A percentile compares a stretch with the other conserved stretches of the same genome.
Conservation (phyloP, 2,888 invertebrate species). For the Cephus sareptanus region DNA sequence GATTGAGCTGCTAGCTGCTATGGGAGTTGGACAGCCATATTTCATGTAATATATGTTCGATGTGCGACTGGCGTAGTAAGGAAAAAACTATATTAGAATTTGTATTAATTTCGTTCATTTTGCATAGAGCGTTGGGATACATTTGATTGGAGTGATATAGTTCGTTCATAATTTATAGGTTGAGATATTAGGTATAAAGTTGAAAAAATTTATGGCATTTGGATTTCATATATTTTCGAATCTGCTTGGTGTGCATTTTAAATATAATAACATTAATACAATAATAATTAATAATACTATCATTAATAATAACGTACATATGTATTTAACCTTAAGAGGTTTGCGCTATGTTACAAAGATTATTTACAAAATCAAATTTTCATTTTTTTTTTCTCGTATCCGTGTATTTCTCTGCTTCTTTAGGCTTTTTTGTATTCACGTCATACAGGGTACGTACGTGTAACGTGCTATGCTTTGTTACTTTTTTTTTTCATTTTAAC, state of each 20-base stretch:
- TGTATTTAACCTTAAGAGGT: constrained; percentile 34
- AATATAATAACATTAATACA: constrained; percentile 53
- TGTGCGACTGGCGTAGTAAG: no score
- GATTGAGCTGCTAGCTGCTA: background rate
- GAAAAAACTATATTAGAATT: no score
- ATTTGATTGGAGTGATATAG: background rate
- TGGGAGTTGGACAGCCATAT: background rate
- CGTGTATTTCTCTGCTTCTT: background rate
- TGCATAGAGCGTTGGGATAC: background rate
- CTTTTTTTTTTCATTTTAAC: background rate
- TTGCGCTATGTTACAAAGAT: constrained; percentile 50
- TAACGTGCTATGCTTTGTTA: constrained; percentile 3
- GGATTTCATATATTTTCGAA: constrained; percentile 52
- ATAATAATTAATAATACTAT: constrained; percentile 36
- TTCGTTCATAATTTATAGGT: background rate
- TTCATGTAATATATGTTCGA: background rate
- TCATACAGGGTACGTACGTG: background rate
- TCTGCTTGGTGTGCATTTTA: constrained; percentile 55
- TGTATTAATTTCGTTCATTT: background rate
- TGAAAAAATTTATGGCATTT: constrained; percentile 27
- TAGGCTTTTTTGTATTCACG: background rate
- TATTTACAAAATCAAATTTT: constrained; percentile 57
- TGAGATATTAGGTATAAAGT: background rate
- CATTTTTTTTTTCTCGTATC: constrained; percentile 10
- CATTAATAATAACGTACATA: constrained; percentile 41